Evolutionary conservation across 2,797 vertebrate genomes (phyloP).

Genomic region (Schizopygopsis malacanthus): DNA sequence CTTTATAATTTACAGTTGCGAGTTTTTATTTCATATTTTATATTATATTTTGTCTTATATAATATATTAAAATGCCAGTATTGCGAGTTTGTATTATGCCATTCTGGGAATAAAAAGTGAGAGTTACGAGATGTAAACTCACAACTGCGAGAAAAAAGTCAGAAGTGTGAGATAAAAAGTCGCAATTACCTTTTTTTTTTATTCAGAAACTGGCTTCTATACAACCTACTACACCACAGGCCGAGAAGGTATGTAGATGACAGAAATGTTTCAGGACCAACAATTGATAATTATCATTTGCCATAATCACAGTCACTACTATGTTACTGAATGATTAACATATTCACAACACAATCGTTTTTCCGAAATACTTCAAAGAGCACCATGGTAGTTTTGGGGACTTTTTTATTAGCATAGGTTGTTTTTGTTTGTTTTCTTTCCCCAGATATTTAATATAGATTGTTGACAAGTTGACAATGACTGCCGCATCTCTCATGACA

Average conservation of each 20-base stretch:
- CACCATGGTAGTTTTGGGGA: neutral
- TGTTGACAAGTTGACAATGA: slow-evolving; percentile 18
- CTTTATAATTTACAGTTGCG: no score
- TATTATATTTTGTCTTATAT: no score
- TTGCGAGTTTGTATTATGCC: no score
- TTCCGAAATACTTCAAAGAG: neutral
- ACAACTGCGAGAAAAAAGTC: no score
- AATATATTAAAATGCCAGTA: no score
- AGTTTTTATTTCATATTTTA: no score
- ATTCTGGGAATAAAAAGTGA: no score
- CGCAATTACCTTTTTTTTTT: no score
- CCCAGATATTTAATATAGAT: slow-evolving; percentile 9
- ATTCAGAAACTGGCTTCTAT: no score
- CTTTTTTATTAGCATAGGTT: neutral
- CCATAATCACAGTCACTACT: neutral
- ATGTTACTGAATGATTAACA: neutral
- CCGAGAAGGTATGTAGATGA: neutral
- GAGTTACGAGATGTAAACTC: no score
- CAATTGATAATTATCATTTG: neutral
- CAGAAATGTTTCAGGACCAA: neutral
- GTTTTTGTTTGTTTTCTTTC: slow-evolving; percentile 3
- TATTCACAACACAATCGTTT: neutral
- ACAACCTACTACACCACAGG: neutral
- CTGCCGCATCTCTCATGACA: neutral
- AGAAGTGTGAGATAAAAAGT: no score